Percentiles rank a stretch among this genome's conserved stretches.
Conservation (phyloP, 2,797 vertebrate species). For the Meda fulgida region DNA sequence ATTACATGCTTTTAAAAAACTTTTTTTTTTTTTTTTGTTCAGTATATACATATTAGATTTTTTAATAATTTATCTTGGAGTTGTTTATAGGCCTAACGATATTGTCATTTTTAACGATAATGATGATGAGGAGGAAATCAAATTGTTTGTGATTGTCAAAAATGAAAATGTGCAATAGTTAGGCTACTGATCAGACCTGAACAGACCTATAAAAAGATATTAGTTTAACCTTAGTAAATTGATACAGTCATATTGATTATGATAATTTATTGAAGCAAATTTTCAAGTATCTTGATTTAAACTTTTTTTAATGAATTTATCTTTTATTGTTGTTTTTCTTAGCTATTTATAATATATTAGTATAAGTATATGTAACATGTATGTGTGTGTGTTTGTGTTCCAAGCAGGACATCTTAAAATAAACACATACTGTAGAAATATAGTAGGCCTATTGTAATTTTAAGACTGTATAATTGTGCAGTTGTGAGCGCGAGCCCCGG, state of each 20-base stretch:
- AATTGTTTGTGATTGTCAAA: neutral
- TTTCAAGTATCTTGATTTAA: neutral
- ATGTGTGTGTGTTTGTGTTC: neutral
- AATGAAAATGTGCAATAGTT: neutral
- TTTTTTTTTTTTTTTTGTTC: neutral
- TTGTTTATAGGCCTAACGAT: neutral
- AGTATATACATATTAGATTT: neutral
- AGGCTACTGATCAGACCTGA: neutral
- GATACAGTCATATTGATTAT: neutral
- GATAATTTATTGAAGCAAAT: neutral
- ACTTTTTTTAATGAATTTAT: neutral
- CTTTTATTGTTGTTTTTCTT: neutral
- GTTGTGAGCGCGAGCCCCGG: neutral
- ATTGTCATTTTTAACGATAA: neutral
- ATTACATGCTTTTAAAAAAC: too few species aligned
- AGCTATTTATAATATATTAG: neutral
- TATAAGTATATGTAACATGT: too few species aligned
- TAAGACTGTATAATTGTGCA: neutral
- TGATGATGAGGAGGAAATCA: neutral
- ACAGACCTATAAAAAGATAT: neutral
- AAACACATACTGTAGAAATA: neutral
- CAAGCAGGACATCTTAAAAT: neutral
- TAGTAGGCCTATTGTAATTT: too few species aligned
- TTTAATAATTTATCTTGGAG: neutral
- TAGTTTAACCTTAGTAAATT: neutral